Evolutionary conservation across 2,797 vertebrate genomes (phyloP).

Genomic region (Lutjanus argentimaculatus): DNA sequence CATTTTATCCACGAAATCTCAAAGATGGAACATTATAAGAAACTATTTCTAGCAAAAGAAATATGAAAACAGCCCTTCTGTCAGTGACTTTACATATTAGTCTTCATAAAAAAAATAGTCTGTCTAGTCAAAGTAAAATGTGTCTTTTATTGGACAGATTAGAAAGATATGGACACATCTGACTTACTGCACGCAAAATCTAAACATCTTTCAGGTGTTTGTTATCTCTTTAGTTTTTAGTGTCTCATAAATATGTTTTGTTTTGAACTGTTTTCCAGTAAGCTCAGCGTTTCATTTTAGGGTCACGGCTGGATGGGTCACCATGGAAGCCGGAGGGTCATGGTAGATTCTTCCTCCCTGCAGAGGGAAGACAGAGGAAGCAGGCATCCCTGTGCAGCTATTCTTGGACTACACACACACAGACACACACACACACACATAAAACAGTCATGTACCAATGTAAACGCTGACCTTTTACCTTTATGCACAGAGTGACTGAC

Average conservation of each 20-base stretch:
- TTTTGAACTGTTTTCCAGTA: conserved; percentile 64
- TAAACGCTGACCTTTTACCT: conserved; percentile 66
- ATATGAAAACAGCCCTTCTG: neutral
- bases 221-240: neutral
- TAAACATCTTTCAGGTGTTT: neutral
- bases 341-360: conserved; percentile 59
- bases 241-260: conserved; percentile 17
- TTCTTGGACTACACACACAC: conserved; percentile 66
- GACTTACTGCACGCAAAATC: neutral
- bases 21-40: neutral
- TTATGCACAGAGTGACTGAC: conserved; percentile 47
- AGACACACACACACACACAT: conserved; percentile 20
- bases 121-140: neutral
- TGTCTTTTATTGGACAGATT: too few relatives aligned
- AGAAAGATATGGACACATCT: neutral
- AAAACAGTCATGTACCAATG: conserved; percentile 3
- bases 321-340: conserved; percentile 58
- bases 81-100: neutral
- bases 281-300: conserved; percentile 39
- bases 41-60: neutral
- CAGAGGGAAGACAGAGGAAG: conserved; percentile 65
- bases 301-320: conserved; percentile 54
- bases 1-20: neutral
- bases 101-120: too few relatives aligned
- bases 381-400: conserved; percentile 61